Conservation (phyloP, 2,113 vertebrate genomes). For the Protomyctophum bolini region DNA sequence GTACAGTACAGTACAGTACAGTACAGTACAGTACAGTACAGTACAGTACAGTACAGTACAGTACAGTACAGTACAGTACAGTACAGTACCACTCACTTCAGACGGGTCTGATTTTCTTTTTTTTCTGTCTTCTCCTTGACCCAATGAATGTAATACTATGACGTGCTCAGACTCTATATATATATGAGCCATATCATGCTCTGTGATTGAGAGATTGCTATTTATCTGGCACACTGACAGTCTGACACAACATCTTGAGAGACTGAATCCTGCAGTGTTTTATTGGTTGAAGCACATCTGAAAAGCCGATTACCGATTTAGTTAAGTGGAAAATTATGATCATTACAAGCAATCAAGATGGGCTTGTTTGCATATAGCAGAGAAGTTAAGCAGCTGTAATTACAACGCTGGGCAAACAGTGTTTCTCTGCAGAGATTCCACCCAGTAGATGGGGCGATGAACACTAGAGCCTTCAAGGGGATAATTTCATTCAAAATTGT, state of each 20-base stretch:
- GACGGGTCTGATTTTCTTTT: too few species aligned
- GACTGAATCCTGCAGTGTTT: constrained; percentile 28
- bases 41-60: too few species aligned
- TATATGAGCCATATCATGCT: background rate
- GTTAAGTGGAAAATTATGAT: constrained; percentile 74
- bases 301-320: constrained; percentile 60
- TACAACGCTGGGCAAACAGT: constrained; percentile 43
- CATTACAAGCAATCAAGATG: constrained; percentile 69
- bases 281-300: constrained; percentile 51
- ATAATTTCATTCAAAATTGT: constrained; percentile 15
- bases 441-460: constrained; percentile 19
- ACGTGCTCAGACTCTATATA: too few species aligned
- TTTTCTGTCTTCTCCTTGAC: background rate
- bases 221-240: constrained; percentile 9
- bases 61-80: too few species aligned
- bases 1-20: too few species aligned
- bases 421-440: constrained; percentile 55
- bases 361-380: constrained; percentile 64
- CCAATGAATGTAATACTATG: too few species aligned
- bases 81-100: too few species aligned
- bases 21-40: too few species aligned
- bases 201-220: constrained; percentile 22
- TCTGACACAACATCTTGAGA: constrained; percentile 24
- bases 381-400: constrained; percentile 69
- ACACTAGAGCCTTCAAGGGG: constrained; percentile 43